Base-by-base conservation (phyloP, 2,797 vertebrate genomes). In the Halcyon chelicuti region DNA sequence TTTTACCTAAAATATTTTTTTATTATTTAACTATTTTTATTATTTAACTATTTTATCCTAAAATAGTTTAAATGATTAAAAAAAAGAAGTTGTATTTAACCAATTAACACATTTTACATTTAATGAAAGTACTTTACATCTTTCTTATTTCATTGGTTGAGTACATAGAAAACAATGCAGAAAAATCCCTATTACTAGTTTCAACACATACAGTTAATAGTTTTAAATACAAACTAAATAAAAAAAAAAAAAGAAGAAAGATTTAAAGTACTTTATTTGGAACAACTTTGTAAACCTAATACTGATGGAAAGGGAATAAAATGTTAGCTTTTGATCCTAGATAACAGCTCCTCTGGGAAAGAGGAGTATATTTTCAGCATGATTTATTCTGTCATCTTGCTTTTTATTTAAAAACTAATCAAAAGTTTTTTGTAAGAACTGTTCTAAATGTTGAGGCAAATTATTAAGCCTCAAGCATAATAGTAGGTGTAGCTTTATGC, bases 371-470 rank as follows among this genome's bases (percentile, higher is more conserved):
- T 93, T 95, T 94, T 88, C 68, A 78, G 33, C 39, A 33, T 39
- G 86, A 44, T 76, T 92, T 94, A 37, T 78, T 93, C n/a, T 88
- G 26, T 76, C 26, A 21, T 92, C 33, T 89, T 90, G 23, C 29
- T 63, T 85, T 95, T 76, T 61, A 15, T 77, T 79, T 65, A 28
- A 92, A 92, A 85, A 79, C 5, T 71, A 73, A 60, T 42, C 52
- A 57, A 7, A 82, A 94, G 67, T 85, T 94, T 95, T 92, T 82
- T 87, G 25, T 86, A 92, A 89, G 84, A 71, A 58, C 33, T 47
- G 68, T 77, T 90, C 70, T 85, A 83, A 90, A 96, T 77, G 39
- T 88, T 11, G 4, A 94, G 72, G 62, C 72, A 86, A 90, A 82
- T 92, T 84, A 62, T 67, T 65, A 71, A 78, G 49, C 94, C 42